Evolutionary conservation across 2,888 invertebrate genomes (phyloP).

Genomic region (Meganola albula): DNA sequence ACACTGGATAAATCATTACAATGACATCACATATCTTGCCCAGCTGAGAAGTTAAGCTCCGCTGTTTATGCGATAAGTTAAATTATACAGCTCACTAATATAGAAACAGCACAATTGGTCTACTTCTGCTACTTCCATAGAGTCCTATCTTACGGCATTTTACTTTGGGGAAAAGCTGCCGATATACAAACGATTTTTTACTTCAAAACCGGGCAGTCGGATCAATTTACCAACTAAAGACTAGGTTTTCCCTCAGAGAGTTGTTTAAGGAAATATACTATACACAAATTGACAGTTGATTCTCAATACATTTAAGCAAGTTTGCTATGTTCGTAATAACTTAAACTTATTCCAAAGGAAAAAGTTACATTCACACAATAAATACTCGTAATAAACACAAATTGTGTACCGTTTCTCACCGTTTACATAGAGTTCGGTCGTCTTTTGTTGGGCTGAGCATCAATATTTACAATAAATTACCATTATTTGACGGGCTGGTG

Average conservation of each 20-base stretch:
- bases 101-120: background rate
- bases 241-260: too few species aligned
- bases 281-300: conserved; percentile 1
- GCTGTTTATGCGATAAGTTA: conserved; percentile 11
- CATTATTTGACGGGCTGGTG: too few species aligned
- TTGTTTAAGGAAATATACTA: too few species aligned
- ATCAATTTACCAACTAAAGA: conserved; percentile 15
- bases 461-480: background rate
- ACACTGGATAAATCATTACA: conserved; percentile 9
- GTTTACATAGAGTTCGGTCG: too few species aligned
- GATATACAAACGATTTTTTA: conserved; percentile 15
- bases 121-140: too few species aligned
- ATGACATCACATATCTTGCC: conserved; percentile 9
- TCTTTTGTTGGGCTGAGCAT: background rate
- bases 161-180: conserved; percentile 17
- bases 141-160: conserved; percentile 16
- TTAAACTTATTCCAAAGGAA: background rate
- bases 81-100: background rate
- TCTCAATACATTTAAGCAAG: conserved; percentile 3
- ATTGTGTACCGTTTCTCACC: background rate
- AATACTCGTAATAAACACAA: background rate
- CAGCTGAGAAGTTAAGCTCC: conserved; percentile 12
- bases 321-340: background rate
- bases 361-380: background rate
- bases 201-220: conserved; percentile 7